Percentiles rank a stretch among this genome's conserved stretches.
Evolutionary conservation across 2,113 vertebrate genomes (phyloP).

Genomic region (Otocyon megalotis): DNA sequence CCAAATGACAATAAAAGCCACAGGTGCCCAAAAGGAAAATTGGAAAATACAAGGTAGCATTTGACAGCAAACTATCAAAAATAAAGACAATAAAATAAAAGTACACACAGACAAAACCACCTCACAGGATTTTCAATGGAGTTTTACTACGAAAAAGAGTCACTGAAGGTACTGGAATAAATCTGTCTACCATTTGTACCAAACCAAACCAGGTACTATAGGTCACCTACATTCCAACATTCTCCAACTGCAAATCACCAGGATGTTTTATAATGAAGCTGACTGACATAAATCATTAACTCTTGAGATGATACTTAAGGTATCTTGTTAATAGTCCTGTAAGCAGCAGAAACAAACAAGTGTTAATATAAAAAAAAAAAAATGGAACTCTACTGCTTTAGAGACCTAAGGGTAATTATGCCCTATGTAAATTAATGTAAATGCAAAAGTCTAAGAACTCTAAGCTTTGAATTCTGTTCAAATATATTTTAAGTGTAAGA

Average conservation of each 20-base stretch:
- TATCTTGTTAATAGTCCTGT: neutral
- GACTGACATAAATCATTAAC: neutral
- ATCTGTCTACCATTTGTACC: neutral
- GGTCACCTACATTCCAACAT: neutral
- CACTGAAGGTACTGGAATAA: neutral
- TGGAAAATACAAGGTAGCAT: neutral
- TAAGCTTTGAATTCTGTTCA: slow-evolving; percentile 52
- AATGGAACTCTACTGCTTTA: neutral
- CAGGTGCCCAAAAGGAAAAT: neutral
- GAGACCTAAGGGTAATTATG: slow-evolving; percentile 55
- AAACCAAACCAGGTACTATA: neutral
- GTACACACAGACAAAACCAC: neutral
- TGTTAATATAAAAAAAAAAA: neutral
- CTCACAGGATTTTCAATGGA: neutral
- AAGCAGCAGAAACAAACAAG: slow-evolving; percentile 21
- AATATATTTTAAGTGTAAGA: slow-evolving; percentile 52
- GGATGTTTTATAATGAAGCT: neutral
- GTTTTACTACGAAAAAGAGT: neutral
- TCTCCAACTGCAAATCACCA: neutral
- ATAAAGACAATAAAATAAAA: neutral
- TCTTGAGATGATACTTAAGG: neutral
- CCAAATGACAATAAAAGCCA: neutral
- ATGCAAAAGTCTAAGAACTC: slow-evolving; percentile 47
- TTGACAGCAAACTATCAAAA: neutral
- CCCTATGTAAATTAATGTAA: slow-evolving; percentile 15